phyloP scores from a whole-genome alignment of 2,888 invertebrate species.

The Seladonia tumulorum region DNA sequence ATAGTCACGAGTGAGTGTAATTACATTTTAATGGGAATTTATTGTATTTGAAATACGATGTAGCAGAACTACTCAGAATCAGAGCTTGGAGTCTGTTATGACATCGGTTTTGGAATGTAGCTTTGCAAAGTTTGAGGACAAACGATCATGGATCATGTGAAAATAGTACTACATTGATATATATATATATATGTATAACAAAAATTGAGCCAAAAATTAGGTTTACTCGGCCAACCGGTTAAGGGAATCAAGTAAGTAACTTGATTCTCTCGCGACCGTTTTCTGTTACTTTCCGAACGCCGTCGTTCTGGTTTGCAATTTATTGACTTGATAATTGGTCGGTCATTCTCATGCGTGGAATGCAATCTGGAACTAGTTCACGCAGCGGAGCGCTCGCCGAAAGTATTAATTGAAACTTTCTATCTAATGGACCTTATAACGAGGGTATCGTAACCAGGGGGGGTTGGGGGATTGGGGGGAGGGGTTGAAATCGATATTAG shows the following conservation, averaged over 20 bases:
- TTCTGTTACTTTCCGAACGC: neutral
- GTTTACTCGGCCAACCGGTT: neutral
- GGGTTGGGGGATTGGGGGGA: too few relatives aligned
- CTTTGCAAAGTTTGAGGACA: too few relatives aligned
- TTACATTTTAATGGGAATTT: neutral
- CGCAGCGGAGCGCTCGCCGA: neutral
- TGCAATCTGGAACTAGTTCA: neutral
- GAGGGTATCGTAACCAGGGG: constrained; percentile 24
- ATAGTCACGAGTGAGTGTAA: too few relatives aligned
- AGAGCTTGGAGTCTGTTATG: too few relatives aligned
- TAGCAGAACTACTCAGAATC: too few relatives aligned
- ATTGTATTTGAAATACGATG: neutral
- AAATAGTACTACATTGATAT: too few relatives aligned
- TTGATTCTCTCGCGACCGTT: neutral
- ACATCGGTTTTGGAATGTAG: too few relatives aligned
- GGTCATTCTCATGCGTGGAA: neutral
- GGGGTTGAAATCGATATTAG: constrained; percentile 45
- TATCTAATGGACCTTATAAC: constrained; percentile 25
- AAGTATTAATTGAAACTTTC: constrained; percentile 1
- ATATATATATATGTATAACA: too few relatives aligned
- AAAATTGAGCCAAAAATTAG: neutral
- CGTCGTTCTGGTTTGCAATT: neutral
- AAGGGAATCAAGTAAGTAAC: too few relatives aligned
- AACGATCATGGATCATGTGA: too few relatives aligned
- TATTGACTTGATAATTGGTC: neutral